phyloP scores from a whole-genome alignment of 2,888 invertebrate genomes.

The Odontocolon sp. region DNA sequence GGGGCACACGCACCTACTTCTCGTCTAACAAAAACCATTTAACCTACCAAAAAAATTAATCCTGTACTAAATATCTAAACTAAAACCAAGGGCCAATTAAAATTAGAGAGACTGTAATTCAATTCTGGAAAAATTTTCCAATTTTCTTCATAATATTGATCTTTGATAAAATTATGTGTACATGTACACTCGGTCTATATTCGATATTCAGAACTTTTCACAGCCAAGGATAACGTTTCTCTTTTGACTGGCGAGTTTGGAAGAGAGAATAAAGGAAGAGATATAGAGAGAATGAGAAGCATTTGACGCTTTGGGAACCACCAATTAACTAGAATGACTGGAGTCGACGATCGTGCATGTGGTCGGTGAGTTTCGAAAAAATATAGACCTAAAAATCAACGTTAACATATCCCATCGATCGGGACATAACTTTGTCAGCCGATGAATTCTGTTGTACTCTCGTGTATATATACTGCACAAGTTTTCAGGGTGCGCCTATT shows the following conservation, averaged over 20 bases:
- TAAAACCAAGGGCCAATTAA: neutral
- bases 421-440: slow-evolving; percentile 56
- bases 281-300: slow-evolving; percentile 27
- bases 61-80: neutral
- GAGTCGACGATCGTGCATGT: slow-evolving; percentile 40
- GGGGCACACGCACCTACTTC: slow-evolving; percentile 19
- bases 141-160: neutral
- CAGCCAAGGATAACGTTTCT: slow-evolving; percentile 36
- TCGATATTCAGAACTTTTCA: slow-evolving; percentile 15
- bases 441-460: slow-evolving; percentile 20
- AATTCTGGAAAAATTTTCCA: slow-evolving; percentile 4
- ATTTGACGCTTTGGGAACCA: slow-evolving; percentile 54
- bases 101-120: neutral
- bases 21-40: neutral
- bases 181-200: neutral
- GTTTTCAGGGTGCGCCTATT: slow-evolving; percentile 71
- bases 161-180: neutral
- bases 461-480: slow-evolving; percentile 1
- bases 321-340: slow-evolving; percentile 66
- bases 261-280: slow-evolving; percentile 31
- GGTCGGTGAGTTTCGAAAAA: slow-evolving; percentile 55
- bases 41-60: neutral
- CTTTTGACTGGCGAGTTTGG: slow-evolving; percentile 37
- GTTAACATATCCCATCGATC: slow-evolving; percentile 65
- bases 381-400: slow-evolving; percentile 64